Percentiles rank a stretch among this genome's conserved stretches.
Evolutionary conservation across 2,888 invertebrate species (phyloP).

Genomic region (Diadegma fenestrale): DNA sequence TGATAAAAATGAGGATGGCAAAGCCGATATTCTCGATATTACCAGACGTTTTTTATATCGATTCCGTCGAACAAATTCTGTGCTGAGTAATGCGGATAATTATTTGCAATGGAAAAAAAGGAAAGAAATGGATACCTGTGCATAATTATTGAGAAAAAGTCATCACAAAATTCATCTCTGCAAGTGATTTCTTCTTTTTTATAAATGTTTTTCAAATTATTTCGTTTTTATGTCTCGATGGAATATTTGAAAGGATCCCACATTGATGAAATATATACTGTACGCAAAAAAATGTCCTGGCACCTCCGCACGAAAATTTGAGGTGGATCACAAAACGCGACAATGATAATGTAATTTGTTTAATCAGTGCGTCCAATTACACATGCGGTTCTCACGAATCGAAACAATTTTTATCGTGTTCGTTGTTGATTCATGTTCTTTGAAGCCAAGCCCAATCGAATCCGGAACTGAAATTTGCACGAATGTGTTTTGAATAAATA

Average conservation of each 20-base stretch:
- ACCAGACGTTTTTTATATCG: background rate
- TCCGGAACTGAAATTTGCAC: background rate
- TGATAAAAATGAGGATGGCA: background rate
- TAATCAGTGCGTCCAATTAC: background rate
- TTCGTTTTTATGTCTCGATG: too few species aligned
- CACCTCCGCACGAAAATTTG: background rate
- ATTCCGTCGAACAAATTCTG: background rate
- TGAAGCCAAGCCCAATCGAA: background rate
- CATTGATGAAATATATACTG: background rate
- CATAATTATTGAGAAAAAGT: background rate
- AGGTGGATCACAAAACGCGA: background rate
- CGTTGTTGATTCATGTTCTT: background rate
- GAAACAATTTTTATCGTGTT: background rate
- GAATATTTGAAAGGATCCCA: background rate
- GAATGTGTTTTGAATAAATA: background rate
- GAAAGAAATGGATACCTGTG: background rate
- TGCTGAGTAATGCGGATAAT: background rate
- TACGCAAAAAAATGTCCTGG: too few species aligned
- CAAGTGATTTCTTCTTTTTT: background rate
- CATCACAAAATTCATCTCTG: background rate
- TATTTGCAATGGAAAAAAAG: too few species aligned
- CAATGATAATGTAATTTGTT: background rate
- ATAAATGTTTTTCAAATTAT: too few species aligned
- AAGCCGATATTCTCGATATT: slow-evolving; percentile 32
- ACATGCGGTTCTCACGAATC: background rate